phyloP scores from a whole-genome alignment of 2,888 invertebrate genomes.

The Ferrisia virgata region DNA sequence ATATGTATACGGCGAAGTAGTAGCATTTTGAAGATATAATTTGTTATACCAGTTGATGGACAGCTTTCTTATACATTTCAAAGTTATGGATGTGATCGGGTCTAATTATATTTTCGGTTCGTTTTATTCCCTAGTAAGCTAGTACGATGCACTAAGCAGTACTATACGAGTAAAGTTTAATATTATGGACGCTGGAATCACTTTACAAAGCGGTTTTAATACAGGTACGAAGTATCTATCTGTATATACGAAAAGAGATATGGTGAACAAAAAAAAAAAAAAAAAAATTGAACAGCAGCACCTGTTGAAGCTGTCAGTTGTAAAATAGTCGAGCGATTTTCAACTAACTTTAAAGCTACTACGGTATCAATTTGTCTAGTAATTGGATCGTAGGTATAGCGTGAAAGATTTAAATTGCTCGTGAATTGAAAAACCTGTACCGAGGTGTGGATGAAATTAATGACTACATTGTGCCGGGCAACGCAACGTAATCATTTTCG shows the following conservation, averaged over 20 bases:
- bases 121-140: constrained; percentile 15
- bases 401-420: background rate
- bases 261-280: too few species aligned
- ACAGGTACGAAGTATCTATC: too few species aligned
- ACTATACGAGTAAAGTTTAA: background rate
- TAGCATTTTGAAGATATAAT: constrained; percentile 40
- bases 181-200: constrained; percentile 11
- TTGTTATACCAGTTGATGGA: constrained; percentile 43
- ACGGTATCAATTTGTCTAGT: background rate
- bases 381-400: background rate
- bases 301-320: constrained; percentile 4
- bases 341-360: background rate
- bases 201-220: constrained; percentile 11
- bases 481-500: background rate
- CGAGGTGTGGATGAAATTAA: background rate
- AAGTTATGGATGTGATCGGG: constrained; percentile 35
- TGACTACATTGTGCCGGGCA: background rate
- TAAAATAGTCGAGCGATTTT: background rate
- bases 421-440: background rate
- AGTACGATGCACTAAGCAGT: background rate
- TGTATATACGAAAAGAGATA: too few species aligned
- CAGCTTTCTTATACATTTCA: constrained; percentile 36
- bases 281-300: background rate
- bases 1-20: background rate
- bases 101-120: constrained; percentile 39